Evolutionary conservation across 2,113 vertebrate genomes (phyloP), one percentile per base, ranked within the genome.

Genomic region (Columbina picui): DNA sequence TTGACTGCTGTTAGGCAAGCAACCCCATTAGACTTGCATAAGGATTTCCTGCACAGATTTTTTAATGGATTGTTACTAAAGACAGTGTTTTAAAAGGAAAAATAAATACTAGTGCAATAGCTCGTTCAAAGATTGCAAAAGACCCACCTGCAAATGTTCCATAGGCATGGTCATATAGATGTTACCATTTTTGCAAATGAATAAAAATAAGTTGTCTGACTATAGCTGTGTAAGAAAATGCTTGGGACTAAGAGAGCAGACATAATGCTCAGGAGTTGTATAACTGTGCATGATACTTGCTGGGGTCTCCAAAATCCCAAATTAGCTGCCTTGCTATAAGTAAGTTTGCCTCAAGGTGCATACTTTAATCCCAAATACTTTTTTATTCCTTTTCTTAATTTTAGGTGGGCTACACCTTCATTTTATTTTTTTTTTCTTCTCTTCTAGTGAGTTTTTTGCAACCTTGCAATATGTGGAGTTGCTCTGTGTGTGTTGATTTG

Each of bases 221-320:
- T 84, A 20, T 47, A 74, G 82, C 57, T 87, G 90, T 90, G 75
- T 87, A 91, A 97, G 96, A 94, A 89, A 96, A 91, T 89, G 60
- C 61, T 94, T 96, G 89, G 65, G 80, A 81, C 41, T 63, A 18
- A 43, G 71, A 97, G 74, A 97, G 87, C 50, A 92, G 80, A 79
- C 9, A 30, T 93, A 96, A 90, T 86, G 91, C 96, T 87, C 30
- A 60, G 27, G 55, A 63, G 14, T 14, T 94, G 32, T 82, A 2
- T 64, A 90, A 76, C 60, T 39, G 7, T 52, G 17, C 81, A 50
- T 89, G 70, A 38, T 15, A 56, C 19, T 74, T 88, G 81, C 81
- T 76, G 78, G 80, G 32, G 32, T 84, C 60, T 87, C 77, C 70
- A 83, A 56, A 95, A 93, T 69, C 45, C 52, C 47, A 18, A 55